Conservation (phyloP, 2,888 invertebrate genomes). For the Prenolepis imparis region DNA sequence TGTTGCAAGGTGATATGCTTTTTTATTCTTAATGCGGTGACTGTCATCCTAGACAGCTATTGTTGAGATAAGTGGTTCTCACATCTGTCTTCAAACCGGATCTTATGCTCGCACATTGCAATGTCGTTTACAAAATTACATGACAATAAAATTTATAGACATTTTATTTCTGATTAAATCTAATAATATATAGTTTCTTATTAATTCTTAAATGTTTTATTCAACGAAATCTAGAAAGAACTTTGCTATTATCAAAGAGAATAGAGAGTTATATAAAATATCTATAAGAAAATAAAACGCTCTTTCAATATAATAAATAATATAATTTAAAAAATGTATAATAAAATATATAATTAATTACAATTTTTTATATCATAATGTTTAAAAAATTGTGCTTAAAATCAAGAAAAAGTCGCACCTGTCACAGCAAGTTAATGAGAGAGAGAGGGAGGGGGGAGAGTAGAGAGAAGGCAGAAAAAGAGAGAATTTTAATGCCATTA, state of each 20-base stretch:
- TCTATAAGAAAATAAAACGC: not conserved
- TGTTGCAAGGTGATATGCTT: slow-evolving; percentile 73
- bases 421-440: not conserved
- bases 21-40: slow-evolving; percentile 61
- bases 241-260: not conserved
- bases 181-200: not conserved
- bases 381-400: not conserved
- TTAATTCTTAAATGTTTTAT: not conserved
- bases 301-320: too few relatives aligned
- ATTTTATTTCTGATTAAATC: not conserved
- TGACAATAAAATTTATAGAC: not conserved
- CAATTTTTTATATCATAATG: not conserved
- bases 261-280: not conserved
- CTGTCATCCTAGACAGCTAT: slow-evolving; percentile 68
- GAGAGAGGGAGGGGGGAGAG: too few relatives aligned
- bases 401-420: not conserved
- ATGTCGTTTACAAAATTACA: not conserved
- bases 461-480: too few relatives aligned
- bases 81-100: not conserved
- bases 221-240: not conserved
- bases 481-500: not conserved
- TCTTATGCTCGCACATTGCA: not conserved
- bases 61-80: slow-evolving; percentile 50
- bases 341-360: not conserved
- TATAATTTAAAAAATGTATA: not conserved